phyloP scores from a whole-genome alignment of 2,888 invertebrate species.

The Catocala fraxini region DNA sequence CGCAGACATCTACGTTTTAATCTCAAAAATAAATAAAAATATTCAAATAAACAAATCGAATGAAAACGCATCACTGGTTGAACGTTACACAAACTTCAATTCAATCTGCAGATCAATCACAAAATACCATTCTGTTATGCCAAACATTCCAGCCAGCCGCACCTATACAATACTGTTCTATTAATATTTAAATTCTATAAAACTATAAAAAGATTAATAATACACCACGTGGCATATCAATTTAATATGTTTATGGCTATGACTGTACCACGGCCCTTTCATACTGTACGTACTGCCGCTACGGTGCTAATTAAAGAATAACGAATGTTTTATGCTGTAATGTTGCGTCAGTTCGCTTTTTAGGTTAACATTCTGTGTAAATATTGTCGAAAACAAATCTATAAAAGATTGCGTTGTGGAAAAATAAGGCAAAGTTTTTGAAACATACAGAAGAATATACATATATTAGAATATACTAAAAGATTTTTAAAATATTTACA shows the following conservation, averaged over 20 bases:
- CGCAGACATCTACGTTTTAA: not conserved
- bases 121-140: constrained; percentile 4
- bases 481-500: too few relatives aligned
- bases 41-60: not conserved
- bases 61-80: not conserved
- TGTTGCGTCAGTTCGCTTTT: constrained; percentile 32
- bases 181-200: constrained; percentile 38
- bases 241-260: constrained; percentile 32
- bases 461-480: too few relatives aligned
- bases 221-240: constrained; percentile 41
- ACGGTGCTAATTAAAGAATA: constrained; percentile 49
- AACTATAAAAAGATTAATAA: constrained; percentile 41
- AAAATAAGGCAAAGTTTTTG: too few relatives aligned
- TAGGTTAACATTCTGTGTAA: constrained; percentile 29
- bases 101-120: constrained; percentile 1
- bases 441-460: too few relatives aligned
- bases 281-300: constrained; percentile 19
- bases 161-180: constrained; percentile 16
- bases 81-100: not conserved
- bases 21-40: not conserved
- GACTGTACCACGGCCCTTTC: constrained; percentile 21
- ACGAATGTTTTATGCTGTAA: constrained; percentile 38
- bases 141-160: constrained; percentile 7
- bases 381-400: constrained; percentile 17
- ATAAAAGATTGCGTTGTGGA: not conserved